Base-by-base conservation (phyloP, 1,140 invertebrate species). In the Theocolax elegans region DNA sequence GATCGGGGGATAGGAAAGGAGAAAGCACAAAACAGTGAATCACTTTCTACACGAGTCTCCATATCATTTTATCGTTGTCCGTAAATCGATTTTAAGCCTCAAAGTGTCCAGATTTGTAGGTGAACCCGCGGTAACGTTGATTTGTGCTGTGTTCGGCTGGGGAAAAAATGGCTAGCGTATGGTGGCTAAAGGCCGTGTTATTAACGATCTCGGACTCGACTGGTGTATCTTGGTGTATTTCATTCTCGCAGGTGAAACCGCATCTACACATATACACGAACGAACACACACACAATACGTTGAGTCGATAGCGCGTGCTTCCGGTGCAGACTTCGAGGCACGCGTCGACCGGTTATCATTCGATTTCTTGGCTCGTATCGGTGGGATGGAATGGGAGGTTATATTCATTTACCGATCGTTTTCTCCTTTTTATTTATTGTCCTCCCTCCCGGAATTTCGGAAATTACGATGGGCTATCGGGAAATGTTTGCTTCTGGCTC, bases 31-130 rank as follows among this genome's bases (percentile, higher is more conserved):
- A 17, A 17, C 8, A 1, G 19, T 27, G 21, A 15, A 59, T 38
- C 21, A 27, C 0, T 2, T 42, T 17, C 15, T 4, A 38, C 10
- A 15, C 8, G 44, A 48, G 27, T 35, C 21, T 21, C 10, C 17
- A 21, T 48, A 49, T 63, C 44, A 63, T 35, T 49, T 63, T 63
- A 63, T 3, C 2, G 9, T 10, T 44, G 59, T 49, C 23, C n/a
- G 35, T 40, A 64, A 51, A 64, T 64, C 35, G 35, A 64, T 64
- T 58, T 56, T 29, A 58, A 56, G 19, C 21, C 49, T 27, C 21
- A 7, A 31, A 54, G 23, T 46, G 19, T 65, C 13, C 3, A 21
- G 59, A 62, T 62, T 31, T 46, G 59, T 29, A 46, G 3, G 25
- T 9, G 12, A 4, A 13, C 15, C 38, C n/a, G 13, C 9, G 1